Base-by-base conservation (phyloP, 2,888 invertebrate genomes). In the Halictus ligatus region DNA sequence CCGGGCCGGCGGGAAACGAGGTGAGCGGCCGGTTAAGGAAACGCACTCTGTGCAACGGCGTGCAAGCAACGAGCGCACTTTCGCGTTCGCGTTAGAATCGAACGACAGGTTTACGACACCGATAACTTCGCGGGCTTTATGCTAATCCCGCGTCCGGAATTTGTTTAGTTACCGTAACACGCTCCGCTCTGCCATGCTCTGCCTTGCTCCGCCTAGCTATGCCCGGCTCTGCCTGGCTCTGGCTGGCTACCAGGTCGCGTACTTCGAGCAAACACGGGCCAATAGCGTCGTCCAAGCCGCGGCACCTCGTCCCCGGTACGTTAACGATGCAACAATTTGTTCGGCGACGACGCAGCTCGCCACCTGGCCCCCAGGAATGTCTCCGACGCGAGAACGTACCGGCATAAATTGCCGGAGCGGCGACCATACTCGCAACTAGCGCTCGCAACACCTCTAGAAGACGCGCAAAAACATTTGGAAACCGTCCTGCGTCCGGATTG, bases 1-100 rank as follows among this genome's bases (percentile, higher is more conserved):
- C 67, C 81, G 84, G 46, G 83, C 58, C n/a, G n/a, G 5, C 58
- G 64, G 29, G 86, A 90, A 90, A 89, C 82, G 71, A 82, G 86
- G 82, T 35, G 86, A 69, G 64, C 86, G 81, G 67, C 77, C 80
- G 54, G 75, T 75, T 71, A 43, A 84, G 85, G 75, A 85, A 90
- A 89, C 76, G 67, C 64, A 40, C 58, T 35, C 35, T 35, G 12
- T 58, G n/a, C 58, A n/a, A n/a, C 12, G 12, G 58, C 58, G 58
- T 58, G n/a, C 58, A n/a, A n/a, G 58, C n/a, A 58, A n/a, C 58
- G 29, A 29, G 29, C 69, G 85, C 73, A 85, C 88, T 90, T 89
- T 89, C 89, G 80, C 85, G 58, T 74, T 69, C 77, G 79, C 43
- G 71, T 71, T 71, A 71, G 43, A 71, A 40, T n/a, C 8, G 43